Conservation (phyloP, 2,113 vertebrate species). For the Narcine bancroftii region DNA sequence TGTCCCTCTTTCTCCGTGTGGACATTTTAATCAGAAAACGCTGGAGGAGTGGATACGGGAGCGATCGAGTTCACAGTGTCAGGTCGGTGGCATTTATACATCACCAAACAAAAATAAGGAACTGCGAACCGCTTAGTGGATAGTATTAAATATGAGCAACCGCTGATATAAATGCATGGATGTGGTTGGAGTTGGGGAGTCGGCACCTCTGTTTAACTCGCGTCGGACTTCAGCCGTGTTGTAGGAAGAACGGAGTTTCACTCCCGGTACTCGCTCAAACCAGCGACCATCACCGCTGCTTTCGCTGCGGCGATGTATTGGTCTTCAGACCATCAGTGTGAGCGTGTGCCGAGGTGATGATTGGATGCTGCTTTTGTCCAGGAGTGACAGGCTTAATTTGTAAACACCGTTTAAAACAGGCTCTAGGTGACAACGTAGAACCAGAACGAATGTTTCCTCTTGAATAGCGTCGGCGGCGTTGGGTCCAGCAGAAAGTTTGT, state of each 20-base stretch:
- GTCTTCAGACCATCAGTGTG: not conserved
- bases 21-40: constrained; percentile 2
- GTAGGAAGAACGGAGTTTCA: no score
- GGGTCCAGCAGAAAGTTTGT: not conserved
- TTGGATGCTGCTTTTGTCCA: not conserved
- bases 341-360: not conserved
- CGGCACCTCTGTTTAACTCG: not conserved
- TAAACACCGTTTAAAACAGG: not conserved
- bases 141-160: not conserved
- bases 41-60: constrained; percentile 3
- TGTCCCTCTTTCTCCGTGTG: not conserved
- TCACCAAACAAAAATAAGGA: not conserved
- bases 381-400: not conserved
- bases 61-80: not conserved
- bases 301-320: no score
- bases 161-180: not conserved
- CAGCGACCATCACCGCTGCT: no score
- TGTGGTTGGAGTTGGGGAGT: not conserved
- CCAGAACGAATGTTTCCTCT: not conserved
- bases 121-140: not conserved
- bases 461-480: not conserved
- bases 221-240: no score
- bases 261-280: no score
- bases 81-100: not conserved
- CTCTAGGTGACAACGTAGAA: not conserved